These are phyloP conservation scores for Platysternon megacephalum DNA, from an alignment of 2,113 vertebrate genomes.

Conservation along the genomic window DNA sequence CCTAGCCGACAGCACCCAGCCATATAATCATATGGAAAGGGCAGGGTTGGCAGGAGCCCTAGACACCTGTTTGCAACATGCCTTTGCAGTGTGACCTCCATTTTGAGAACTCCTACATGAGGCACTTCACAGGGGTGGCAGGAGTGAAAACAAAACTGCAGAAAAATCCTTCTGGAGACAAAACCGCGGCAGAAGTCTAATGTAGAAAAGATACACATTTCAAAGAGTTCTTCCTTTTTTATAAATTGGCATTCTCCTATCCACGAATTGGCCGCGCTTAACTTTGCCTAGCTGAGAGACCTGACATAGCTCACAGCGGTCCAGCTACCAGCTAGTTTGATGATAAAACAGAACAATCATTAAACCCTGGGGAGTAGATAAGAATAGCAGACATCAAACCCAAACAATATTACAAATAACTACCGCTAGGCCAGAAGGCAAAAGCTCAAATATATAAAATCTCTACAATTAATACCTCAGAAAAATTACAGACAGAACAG, in stretches of 20 bases:
- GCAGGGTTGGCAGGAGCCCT: not conserved
- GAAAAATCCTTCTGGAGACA: not conserved
- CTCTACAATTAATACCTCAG: not conserved
- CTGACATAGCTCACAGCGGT: not conserved
- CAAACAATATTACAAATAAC: not conserved
- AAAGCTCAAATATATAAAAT: constrained; percentile 33
- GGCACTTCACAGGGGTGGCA: not conserved
- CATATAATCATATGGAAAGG: not conserved
- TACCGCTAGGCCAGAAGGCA: not conserved
- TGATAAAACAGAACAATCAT: not conserved
- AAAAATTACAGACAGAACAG: not conserved
- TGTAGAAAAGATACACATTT: not conserved
- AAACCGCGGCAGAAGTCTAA: not conserved
- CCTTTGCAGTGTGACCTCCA: not conserved
- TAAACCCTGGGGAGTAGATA: not conserved
- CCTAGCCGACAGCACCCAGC: not conserved
- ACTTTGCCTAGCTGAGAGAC: not conserved
- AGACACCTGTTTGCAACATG: accelerated
- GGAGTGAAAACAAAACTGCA: not conserved
- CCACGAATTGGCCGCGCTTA: not conserved
- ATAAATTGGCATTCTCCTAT: not conserved
- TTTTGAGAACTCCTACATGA: accelerated
- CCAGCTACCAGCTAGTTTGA: not conserved
- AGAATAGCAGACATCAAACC: constrained; percentile 1
- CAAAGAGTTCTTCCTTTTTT: not conserved